Base-by-base conservation (phyloP, 2,113 vertebrate species). In the Seriola dumerili region DNA sequence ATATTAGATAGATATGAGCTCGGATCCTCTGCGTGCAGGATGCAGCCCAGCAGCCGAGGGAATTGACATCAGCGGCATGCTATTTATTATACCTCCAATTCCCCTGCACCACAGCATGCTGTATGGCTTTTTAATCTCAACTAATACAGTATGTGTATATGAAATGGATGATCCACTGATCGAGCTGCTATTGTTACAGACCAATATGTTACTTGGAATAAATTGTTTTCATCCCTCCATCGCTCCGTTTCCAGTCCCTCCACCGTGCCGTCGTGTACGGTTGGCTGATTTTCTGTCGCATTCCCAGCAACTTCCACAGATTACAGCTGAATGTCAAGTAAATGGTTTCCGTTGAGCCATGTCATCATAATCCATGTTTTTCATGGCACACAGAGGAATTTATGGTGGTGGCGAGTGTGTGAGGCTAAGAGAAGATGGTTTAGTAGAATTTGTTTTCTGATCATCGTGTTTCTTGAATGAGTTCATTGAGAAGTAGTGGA, bases 101-200 rank as follows among this genome's bases (percentile, higher is more conserved):
- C 29, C 16, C 19, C n/a, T 7, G 0, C 64, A 48, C 12, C 11
- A 1, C 66, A 36, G 57, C 67, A 7, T 17, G 29, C 75, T 42
- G 54, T 25, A 40, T 19, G 3, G 16, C 44, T 36, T 40, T 69
- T 36, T 77, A 59, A 83, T 89, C 82, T 90, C 61, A 66, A 78
- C 74, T 83, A 61, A 78, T 68, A 52, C 34, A n/a, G 21, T 14
- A 25, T 66, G 70, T 69, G 83, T 32, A 11, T 40, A 6, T 73
- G 77, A 69, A 78, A 65, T 29, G 9, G 66, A 82, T 34, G 70
- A 63, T 40, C 25, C 34, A 2, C 2, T 23, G 61, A 40, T 9
- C 12, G 1, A 32, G 9, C 1, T 21, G 29, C 40, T n/a, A 2
- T 40, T 50, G 4, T 67, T 68, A 72, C 70, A 76, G 9, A 69